Conservation (phyloP, 2,797 vertebrate genomes). For the Lophius americanus region DNA sequence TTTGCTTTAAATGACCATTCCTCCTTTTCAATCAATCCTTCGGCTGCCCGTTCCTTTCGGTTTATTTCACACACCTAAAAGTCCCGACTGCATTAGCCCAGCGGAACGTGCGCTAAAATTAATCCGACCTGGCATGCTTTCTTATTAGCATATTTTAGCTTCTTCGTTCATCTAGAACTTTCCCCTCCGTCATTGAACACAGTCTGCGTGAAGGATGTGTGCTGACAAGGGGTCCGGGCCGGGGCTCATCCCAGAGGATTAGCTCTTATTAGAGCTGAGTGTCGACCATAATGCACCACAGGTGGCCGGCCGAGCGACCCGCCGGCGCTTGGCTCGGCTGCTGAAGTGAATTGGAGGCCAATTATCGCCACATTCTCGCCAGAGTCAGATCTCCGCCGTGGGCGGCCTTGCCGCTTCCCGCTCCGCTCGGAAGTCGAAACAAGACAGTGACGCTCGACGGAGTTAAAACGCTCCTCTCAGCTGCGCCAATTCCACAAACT, state of each 20-base stretch:
- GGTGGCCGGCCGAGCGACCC: slow-evolving; percentile 50
- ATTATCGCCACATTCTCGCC: slow-evolving; percentile 53
- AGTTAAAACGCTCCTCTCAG: slow-evolving; percentile 31
- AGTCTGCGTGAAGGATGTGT: slow-evolving; percentile 30
- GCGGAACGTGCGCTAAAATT: background rate
- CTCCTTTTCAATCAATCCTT: background rate
- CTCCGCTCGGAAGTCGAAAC: slow-evolving; percentile 25
- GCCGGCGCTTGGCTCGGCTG: slow-evolving; percentile 49
- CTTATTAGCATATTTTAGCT: background rate
- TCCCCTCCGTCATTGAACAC: slow-evolving; percentile 1
- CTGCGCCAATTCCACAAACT: slow-evolving; percentile 10
- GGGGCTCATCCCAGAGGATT: slow-evolving; percentile 57
- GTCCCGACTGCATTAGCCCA: slow-evolving; percentile 5
- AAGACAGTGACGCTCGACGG: slow-evolving; percentile 34
- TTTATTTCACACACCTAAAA: slow-evolving; percentile 3
- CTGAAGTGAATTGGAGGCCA: slow-evolving; percentile 57
- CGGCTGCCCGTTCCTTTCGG: background rate
- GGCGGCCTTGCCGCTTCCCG: slow-evolving; percentile 31
- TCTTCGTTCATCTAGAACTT: background rate
- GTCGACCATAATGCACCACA: slow-evolving; percentile 63
- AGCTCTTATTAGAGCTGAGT: slow-evolving; percentile 64
- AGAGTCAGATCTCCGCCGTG: slow-evolving; percentile 17
- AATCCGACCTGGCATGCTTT: background rate
- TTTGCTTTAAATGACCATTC: background rate
- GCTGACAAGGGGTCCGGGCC: slow-evolving; percentile 18